Conservation (phyloP, 2,888 invertebrate genomes). For the Capitulum mitella region DNA sequence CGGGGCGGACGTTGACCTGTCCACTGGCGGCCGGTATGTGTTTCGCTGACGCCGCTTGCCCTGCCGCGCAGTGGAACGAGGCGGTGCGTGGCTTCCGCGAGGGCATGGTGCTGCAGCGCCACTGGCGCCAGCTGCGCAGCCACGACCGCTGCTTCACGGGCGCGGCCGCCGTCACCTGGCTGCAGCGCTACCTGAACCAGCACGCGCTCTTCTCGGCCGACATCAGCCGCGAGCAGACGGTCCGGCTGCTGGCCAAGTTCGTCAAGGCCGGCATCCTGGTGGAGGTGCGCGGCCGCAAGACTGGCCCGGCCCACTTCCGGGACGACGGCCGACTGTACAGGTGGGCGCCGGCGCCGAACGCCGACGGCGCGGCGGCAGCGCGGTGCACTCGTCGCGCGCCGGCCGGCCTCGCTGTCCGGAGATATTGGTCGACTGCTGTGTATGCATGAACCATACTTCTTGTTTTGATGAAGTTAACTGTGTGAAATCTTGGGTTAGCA, state of each 20-base stretch:
- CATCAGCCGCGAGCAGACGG: constrained; percentile 31
- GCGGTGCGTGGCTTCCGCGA: constrained; percentile 24
- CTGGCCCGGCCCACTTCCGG: neutral
- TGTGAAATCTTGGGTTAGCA: no score
- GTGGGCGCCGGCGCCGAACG: neutral
- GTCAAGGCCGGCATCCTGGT: constrained; percentile 28
- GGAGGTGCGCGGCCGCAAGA: constrained; percentile 10
- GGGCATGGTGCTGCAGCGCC: constrained; percentile 16
- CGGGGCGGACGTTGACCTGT: neutral
- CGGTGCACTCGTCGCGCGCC: no score
- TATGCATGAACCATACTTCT: no score
- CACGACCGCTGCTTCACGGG: constrained; percentile 30
- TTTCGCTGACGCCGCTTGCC: neutral
- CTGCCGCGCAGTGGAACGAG: neutral
- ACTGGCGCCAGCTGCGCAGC: constrained; percentile 24
- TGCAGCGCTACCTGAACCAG: constrained; percentile 23
- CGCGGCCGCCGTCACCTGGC: constrained; percentile 30
- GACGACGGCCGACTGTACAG: constrained; percentile 20
- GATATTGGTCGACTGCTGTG: no score
- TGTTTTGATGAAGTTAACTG: no score
- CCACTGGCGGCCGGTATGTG: no score
- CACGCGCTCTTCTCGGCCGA: constrained; percentile 28
- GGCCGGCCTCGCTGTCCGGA: no score
- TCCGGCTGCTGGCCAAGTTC: constrained; percentile 29
- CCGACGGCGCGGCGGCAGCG: no score